Evolutionary conservation across 1,140 invertebrate species (phyloP), one percentile per base, ranked within the genome.

Genomic region (Aleiodes sp.): DNA sequence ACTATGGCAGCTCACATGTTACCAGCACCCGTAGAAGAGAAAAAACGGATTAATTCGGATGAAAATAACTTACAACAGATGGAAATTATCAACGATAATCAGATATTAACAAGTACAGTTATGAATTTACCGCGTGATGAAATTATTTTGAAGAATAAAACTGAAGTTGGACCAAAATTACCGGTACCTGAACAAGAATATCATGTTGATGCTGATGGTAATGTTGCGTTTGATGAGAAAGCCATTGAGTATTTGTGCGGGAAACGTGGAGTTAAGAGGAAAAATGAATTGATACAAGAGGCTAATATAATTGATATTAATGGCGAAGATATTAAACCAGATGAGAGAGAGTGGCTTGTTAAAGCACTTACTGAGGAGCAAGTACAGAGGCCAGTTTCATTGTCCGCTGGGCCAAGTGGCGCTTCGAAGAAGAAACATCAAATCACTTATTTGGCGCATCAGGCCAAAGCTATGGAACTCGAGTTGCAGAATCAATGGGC

Each of bases 401-500:
- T 82, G 70, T 73, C 80, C 31, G 63, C 78, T 41, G 84, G 84
- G 33, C 77, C 84, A 4, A 79, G 79, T 64, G 78, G 82, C 3
- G 80, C 81, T 12, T 85, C 83, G 1, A 86, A 86, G 26, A 86
- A 85, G 71, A 98, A 98, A 85, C 96, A 98, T 88, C 97, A 98
- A 87, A 98, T 98, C 73, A 98, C 96, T 2, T 98, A 98, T 84
- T 88, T 98, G 65, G 96, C 96, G 7, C 94, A 94, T 82, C 94
- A 95, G 89, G 96, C 96, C 19, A 98, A 98, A 85, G 95, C 94
- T 43, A 94, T 96, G 87, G 96, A 98, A 84, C 85, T 95, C 70
- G 95, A 97, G 81, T 83, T 98, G 10, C 94, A 98, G 82, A 97
- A 96, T 82, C 92, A 96, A 83, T 98, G 96, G 96, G 92, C 96